These are phyloP conservation scores for Xyrauchen texanus DNA, from an alignment of 2,113 vertebrate genomes.

Conservation along the genomic window DNA sequence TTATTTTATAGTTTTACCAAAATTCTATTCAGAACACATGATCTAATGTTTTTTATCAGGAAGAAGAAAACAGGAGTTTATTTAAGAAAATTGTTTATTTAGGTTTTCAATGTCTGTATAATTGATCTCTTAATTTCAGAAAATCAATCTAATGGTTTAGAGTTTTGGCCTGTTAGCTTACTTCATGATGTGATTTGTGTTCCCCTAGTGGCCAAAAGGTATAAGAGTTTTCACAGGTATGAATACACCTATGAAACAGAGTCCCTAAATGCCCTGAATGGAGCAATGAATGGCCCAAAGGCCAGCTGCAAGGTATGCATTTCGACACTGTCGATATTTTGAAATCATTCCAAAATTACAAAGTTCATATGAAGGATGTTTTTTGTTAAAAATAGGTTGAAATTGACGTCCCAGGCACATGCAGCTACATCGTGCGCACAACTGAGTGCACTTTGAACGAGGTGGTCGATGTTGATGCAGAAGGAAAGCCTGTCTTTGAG, in stretches of 20 bases:
- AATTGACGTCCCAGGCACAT: slow-evolving; percentile 89
- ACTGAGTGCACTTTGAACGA: slow-evolving; percentile 85
- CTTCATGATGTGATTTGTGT: slow-evolving; percentile 38
- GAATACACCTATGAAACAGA: slow-evolving; percentile 86
- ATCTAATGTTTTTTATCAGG: too few relatives aligned
- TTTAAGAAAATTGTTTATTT: too few relatives aligned
- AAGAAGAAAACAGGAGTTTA: too few relatives aligned
- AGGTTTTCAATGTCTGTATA: too few relatives aligned
- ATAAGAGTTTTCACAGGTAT: slow-evolving; percentile 87
- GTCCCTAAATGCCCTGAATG: slow-evolving; percentile 79
- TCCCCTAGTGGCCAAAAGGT: slow-evolving; percentile 80
- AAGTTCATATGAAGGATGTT: neutral
- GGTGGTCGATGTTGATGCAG: slow-evolving; percentile 68
- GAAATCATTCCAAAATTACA: neutral
- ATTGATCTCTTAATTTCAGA: too few relatives aligned
- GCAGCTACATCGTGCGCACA: slow-evolving; percentile 81
- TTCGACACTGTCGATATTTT: neutral
- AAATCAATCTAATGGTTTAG: neutral
- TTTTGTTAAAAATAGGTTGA: slow-evolving; percentile 77
- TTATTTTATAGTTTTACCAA: too few relatives aligned
- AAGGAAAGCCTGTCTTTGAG: slow-evolving; percentile 75
- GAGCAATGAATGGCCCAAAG: slow-evolving; percentile 80
- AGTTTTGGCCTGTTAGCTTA: neutral
- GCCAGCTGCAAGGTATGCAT: slow-evolving; percentile 81
- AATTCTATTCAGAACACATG: too few relatives aligned